These are phyloP conservation scores for Pithys albifrons DNA, from an alignment of 2,113 vertebrate genomes.

Conservation along the genomic window DNA sequence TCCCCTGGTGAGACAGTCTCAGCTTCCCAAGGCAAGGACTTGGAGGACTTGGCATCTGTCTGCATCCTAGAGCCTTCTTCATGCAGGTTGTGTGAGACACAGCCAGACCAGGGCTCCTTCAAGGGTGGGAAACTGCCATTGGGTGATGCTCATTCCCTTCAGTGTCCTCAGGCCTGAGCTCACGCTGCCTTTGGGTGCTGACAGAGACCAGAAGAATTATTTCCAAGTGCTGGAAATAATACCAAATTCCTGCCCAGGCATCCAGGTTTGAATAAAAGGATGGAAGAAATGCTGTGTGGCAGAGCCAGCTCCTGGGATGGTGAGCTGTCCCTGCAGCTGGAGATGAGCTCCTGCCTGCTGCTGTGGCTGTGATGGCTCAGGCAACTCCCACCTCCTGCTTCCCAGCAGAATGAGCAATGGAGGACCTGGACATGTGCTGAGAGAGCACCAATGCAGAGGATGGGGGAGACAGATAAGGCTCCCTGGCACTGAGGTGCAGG, in stretches of 20 bases:
- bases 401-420: background rate
- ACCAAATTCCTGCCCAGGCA: background rate
- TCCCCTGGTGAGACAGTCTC: background rate
- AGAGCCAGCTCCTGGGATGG: background rate
- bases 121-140: rapidly evolving
- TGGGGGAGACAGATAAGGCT: background rate
- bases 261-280: background rate
- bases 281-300: background rate
- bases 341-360: background rate
- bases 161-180: background rate
- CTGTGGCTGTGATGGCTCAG: background rate
- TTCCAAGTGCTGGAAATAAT: background rate
- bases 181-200: background rate
- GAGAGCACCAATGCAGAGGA: background rate
- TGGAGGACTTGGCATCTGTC: background rate
- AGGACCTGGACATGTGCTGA: background rate
- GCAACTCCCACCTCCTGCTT: background rate
- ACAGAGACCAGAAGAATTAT: background rate
- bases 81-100: background rate
- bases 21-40: background rate
- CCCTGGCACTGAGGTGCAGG: background rate
- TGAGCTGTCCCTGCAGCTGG: background rate
- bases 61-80: background rate
- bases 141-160: background rate
- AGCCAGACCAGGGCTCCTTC: background rate